Evolutionary conservation across 2,113 vertebrate genomes (phyloP), one percentile per base, ranked within the genome.

Genomic region (Taurulus bubalis): DNA sequence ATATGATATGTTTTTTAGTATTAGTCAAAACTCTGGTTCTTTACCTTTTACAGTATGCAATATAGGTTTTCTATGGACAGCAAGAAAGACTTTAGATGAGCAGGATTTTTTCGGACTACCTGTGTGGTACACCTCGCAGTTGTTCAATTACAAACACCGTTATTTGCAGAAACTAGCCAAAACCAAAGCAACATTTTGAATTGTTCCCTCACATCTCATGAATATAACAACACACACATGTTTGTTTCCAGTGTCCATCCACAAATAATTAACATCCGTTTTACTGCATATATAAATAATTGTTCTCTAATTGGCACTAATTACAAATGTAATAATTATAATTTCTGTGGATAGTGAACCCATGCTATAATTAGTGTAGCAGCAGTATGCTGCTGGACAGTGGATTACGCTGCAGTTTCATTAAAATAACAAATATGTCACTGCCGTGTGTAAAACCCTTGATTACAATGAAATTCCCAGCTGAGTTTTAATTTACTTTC

Each of bases 41-140:
- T 91, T 84, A 89, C 69, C 65, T 86, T 91, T 90, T 79, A 86
- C 75, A 89, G 86, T 90, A 87, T 91, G 80, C 72, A 91, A 86
- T 91, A 78, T 74, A 87, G 74, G 59, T 80, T 82, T 84, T 90
- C 69, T 89, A 88, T 82, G 68, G 51, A 69, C 59, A 59, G 76
- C n/a, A 53, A 83, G 51, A 83, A 55, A 86, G 24, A 87, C 79
- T 88, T 85, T 83, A 79, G 76, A 63, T 65, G 79, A 80, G 58
- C 26, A 69, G 60, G 67, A 58, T 83, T 87, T 80, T 85, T 92
- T 84, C 34, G 71, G 66, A 3, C 10, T 80, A 62, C 69, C 67
- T 66, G 80, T 79, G 76, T 85, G 82, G 58, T 72, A 72, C 38
- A 26, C 28, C 81, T 69, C 64, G 38, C 49, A 26, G n/a, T 69